Percentiles rank a stretch among this genome's conserved stretches.
Evolutionary conservation across 2,888 invertebrate genomes (phyloP).

Genomic region (Hemicrepidius hirtus): DNA sequence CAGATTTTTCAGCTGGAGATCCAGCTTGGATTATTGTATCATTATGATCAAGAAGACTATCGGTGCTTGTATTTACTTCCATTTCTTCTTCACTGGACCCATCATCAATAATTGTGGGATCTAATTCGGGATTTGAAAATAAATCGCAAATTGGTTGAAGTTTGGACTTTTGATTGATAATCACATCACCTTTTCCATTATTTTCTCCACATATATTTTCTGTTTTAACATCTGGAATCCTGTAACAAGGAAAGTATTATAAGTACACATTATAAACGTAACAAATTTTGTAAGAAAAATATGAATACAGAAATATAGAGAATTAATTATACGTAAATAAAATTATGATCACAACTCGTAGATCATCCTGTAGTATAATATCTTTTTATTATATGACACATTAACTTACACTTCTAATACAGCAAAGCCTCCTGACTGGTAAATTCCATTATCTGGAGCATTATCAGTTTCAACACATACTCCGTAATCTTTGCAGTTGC

Average conservation of each 20-base stretch:
- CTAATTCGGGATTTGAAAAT: conserved; percentile 64
- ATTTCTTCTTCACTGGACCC: conserved; percentile 60
- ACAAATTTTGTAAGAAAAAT: not conserved
- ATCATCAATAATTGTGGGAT: conserved; percentile 61
- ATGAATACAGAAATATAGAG: not conserved
- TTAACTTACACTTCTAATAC: conserved; percentile 66
- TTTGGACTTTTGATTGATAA: conserved; percentile 63
- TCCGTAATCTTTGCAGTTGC: conserved; percentile 72
- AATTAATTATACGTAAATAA: conserved; percentile 9
- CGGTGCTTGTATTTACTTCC: conserved; percentile 51
- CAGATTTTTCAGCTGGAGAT: not conserved
- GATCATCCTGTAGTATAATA: too few species aligned
- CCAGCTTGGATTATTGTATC: conserved; percentile 56
- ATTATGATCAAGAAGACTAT: conserved; percentile 37
- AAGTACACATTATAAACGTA: too few species aligned
- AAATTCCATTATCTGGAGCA: conserved; percentile 55
- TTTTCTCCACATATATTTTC: conserved; percentile 60
- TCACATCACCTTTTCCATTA: conserved; percentile 66
- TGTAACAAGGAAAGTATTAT: conserved; percentile 50
- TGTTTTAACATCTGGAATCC: conserved; percentile 64
- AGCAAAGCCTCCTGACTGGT: conserved; percentile 63
- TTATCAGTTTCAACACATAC: conserved; percentile 73
- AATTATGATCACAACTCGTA: too few species aligned
- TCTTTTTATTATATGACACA: too few species aligned
- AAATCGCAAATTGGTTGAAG: conserved; percentile 66